These are phyloP conservation scores for Pelecanus crispus DNA, from an alignment of 2,113 vertebrate species.

Conservation along the genomic window DNA sequence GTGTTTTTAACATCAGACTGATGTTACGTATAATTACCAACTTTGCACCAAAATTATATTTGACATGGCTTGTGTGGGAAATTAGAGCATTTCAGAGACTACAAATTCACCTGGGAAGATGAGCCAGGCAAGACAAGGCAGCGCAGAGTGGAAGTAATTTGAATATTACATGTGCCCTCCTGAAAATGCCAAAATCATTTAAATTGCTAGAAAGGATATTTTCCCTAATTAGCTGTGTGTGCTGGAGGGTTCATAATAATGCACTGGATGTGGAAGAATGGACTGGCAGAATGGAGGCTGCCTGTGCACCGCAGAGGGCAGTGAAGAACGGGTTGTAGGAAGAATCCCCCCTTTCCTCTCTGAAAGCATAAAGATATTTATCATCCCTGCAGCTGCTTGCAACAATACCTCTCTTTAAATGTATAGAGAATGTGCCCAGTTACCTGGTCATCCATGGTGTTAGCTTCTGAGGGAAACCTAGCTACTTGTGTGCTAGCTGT, in stretches of 20 bases:
- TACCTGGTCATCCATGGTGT: background rate
- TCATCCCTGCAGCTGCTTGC: background rate
- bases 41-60: constrained; percentile 94
- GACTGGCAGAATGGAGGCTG: constrained; percentile 45
- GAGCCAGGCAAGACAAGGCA: constrained; percentile 75
- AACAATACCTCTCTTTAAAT: background rate
- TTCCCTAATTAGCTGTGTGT: constrained; percentile 64
- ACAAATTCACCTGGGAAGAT: constrained; percentile 88
- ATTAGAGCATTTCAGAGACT: constrained; percentile 91
- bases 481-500: background rate
- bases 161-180: constrained; percentile 91
- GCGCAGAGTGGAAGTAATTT: constrained; percentile 82
- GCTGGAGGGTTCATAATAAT: constrained; percentile 56
- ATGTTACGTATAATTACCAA: constrained; percentile 96
- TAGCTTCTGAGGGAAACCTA: background rate
- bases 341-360: background rate
- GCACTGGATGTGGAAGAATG: constrained; percentile 26
- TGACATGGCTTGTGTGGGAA: constrained; percentile 92
- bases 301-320: constrained; percentile 23
- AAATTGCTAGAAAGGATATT: constrained; percentile 89
- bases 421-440: background rate
- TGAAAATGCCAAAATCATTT: constrained; percentile 95
- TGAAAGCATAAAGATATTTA: background rate
- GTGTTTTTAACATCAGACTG: constrained; percentile 94
- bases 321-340: background rate